Evolutionary conservation across 2,113 vertebrate genomes (phyloP), one percentile per base, ranked within the genome.

Genomic region (Syngnathus typhle): DNA sequence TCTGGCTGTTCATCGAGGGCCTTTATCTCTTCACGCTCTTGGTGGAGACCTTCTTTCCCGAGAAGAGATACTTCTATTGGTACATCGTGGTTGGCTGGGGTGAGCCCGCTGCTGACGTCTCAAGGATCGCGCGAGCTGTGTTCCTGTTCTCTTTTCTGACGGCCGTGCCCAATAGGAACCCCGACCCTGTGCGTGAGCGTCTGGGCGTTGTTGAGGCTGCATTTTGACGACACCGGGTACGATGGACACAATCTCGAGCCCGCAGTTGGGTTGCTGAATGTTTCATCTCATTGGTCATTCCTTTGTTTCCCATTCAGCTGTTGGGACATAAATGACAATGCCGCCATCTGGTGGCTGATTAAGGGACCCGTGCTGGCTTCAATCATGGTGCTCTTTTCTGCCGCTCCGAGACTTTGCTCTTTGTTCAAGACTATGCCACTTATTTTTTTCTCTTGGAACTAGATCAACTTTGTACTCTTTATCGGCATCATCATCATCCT

Each of bases 1-100:
- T 98, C 90, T 98, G 96, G 96, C 93, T 98, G 62, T 98, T 98
- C 88, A 98, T 98, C 2, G 96, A 98, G 77, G 96, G 96, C 3
- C 78, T 98, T 47, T 98, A 98, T 84, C 95, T 98, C 71, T 98
- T 98, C 88, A 98, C 96, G 0, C 67, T 98, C 47, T 61, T 98
- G 75, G 96, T 98, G 67, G 96, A 98, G 79, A 98, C 96, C 59
- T 98, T 98, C 88, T 98, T 98, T 71, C 96, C 96, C 0, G 96
- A 98, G 80, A 94, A 92, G 79, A 92, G 94, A 87, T 98, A 98
- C 71, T 98, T 98, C 91, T 98, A 95, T 88, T 98, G 95, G 96
- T 92, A 91, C 86, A 92, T 89, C 81, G 80, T 90, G 79, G 90
- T 92, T 1, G 91, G 91, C 62, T 92, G 91, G 90, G 90, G 91